These are phyloP conservation scores for Venustoraphidia nigricollis DNA, from an alignment of 2,888 invertebrate genomes.

Conservation along the genomic window DNA sequence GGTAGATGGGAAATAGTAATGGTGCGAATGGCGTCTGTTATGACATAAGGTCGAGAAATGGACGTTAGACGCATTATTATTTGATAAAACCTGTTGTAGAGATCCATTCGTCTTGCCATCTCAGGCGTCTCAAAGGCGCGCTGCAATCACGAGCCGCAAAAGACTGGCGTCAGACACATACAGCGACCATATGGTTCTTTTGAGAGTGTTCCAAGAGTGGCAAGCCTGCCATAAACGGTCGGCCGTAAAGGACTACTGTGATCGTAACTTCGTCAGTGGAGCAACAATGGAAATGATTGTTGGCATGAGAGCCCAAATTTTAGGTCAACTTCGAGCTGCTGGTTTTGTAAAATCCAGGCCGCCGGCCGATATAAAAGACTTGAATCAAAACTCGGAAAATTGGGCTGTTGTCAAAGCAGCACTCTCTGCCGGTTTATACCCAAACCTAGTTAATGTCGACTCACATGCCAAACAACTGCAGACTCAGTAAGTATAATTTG, in stretches of 20 bases:
- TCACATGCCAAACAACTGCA: constrained; percentile 42
- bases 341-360: constrained; percentile 53
- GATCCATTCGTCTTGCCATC: constrained; percentile 68
- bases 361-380: constrained; percentile 53
- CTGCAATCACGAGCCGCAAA: constrained; percentile 43
- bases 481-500: constrained; percentile 5
- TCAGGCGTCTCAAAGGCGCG: constrained; percentile 44
- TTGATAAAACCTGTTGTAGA: constrained; percentile 19
- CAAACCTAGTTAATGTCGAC: constrained; percentile 66
- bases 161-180: constrained; percentile 58
- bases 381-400: constrained; percentile 70
- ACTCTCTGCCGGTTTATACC: constrained; percentile 77
- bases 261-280: constrained; percentile 58
- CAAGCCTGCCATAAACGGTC: constrained; percentile 22
- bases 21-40: no score
- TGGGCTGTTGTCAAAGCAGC: constrained; percentile 89
- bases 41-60: no score
- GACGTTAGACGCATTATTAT: no score
- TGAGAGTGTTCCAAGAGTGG: constrained; percentile 59
- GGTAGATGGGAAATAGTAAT: no score
- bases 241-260: constrained; percentile 29
- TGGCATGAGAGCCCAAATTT: constrained; percentile 66
- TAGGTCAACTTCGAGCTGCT: constrained; percentile 62
- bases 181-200: constrained; percentile 81
- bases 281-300: constrained; percentile 84